Base-by-base conservation (phyloP, 2,888 invertebrate species). In the Axea sp. region DNA sequence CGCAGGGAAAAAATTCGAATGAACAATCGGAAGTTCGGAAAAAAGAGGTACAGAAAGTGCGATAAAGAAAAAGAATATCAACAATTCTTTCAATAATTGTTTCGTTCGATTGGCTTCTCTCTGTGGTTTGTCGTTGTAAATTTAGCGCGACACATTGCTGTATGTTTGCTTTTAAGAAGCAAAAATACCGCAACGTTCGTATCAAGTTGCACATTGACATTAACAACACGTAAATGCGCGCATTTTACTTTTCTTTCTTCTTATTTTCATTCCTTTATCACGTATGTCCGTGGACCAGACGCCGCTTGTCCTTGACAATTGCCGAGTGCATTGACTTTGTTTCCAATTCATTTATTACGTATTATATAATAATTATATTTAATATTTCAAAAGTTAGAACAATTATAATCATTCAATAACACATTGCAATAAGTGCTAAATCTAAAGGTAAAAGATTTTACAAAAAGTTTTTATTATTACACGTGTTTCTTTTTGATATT, bases 1-100 rank as follows among this genome's bases (percentile, higher is more conserved):
- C 41, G 73, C 53, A 47, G 26, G 35, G 53, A 41, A 37, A 64
- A 37, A 30, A 45, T 26, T 26, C 22, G 31, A 41, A 19, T 41
- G 55, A 39, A 31, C 41, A 9, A 41, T 57, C 41, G 22, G 19
- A 11, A 31, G 14, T 9, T 30, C 6, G 30, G 5, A 30, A 11
- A 6, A 9, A 2, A 30, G 30, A 30, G 30, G 7, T 4, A 7
- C 4, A 33, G 33, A 2, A n/a, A 1, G 33, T 33, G 19, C 19
- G 19, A 2, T 19, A 8, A 35, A 4, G 14, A 8, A 7, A 14
- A 1, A 9, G n/a, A 1, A n/a, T 12, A 30, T 30, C 9, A 17
- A 15, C 35, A 35, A 35, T 26, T 8, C 17, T 8, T 5, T 15
- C n/a, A 33, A 12, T 15, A 35, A 51, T 35, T 37, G 35, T 35